These are phyloP conservation scores for Leucophenga montana DNA, from an alignment of 2,888 invertebrate genomes.

Conservation along the genomic window DNA sequence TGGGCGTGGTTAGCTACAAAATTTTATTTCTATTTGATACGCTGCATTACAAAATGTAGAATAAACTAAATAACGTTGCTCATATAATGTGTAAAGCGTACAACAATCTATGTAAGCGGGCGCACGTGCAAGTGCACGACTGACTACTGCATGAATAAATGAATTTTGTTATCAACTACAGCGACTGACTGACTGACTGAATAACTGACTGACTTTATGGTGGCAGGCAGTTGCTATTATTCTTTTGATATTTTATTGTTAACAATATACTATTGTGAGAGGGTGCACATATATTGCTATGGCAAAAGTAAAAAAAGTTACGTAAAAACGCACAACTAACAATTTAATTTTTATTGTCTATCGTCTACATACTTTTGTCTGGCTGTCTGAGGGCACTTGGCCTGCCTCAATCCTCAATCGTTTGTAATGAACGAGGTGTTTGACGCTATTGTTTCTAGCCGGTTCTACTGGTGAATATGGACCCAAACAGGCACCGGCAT, in stretches of 20 bases:
- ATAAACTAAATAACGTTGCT: neutral
- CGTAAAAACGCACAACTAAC: conserved; percentile 16
- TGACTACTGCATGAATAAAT: conserved; percentile 8
- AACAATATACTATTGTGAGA: neutral
- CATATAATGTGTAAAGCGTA: no score
- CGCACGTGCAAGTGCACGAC: no score
- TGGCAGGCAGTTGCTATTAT: neutral
- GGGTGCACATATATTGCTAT: neutral
- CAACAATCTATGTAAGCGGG: no score
- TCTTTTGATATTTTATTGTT: conserved; percentile 1
- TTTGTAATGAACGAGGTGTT: neutral
- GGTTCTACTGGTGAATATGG: neutral
- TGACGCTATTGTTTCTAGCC: neutral
- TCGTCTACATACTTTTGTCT: neutral
- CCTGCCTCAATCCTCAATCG: neutral
- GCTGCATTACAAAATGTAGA: neutral
- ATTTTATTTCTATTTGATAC: no score
- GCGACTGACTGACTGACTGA: neutral
- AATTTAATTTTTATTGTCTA: conserved; percentile 20
- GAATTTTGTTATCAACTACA: conserved; percentile 4
- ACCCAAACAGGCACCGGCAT: no score
- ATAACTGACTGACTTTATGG: neutral
- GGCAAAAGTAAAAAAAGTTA: neutral
- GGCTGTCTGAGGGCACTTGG: no score
- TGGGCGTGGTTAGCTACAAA: no score